phyloP scores from a whole-genome alignment of 2,888 invertebrate species.

The Aphelenchoides bicaudatus region DNA sequence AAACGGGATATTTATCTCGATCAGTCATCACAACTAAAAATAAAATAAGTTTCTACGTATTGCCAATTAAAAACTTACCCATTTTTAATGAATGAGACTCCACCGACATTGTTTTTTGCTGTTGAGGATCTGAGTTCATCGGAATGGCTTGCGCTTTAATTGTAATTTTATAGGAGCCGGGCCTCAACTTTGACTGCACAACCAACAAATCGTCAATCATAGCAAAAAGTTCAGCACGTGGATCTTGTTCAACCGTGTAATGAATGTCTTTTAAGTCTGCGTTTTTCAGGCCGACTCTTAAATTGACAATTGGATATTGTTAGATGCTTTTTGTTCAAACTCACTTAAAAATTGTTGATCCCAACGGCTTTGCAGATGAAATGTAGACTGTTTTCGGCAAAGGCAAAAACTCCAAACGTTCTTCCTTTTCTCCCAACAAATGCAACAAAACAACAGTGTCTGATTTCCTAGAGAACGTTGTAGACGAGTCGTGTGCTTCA shows the following conservation, averaged over 20 bases:
- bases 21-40: constrained; percentile 56
- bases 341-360: constrained; percentile 44
- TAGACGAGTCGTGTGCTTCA: constrained; percentile 46
- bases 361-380: constrained; percentile 50
- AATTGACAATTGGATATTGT: no score
- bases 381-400: constrained; percentile 55
- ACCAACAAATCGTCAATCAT: constrained; percentile 30
- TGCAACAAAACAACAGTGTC: constrained; percentile 37
- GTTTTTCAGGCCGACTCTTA: constrained; percentile 35
- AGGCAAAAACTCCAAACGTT: constrained; percentile 45
- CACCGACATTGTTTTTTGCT: constrained; percentile 4
- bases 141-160: constrained; percentile 29
- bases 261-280: constrained; percentile 31
- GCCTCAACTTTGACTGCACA: constrained; percentile 21
- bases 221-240: constrained; percentile 22
- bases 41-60: constrained; percentile 36
- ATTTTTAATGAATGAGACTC: constrained; percentile 17
- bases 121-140: constrained; percentile 3
- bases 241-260: constrained; percentile 25
- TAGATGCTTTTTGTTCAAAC: neutral
- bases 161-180: constrained; percentile 28
- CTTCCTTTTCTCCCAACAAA: constrained; percentile 23
- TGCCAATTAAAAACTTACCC: no score
- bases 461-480: constrained; percentile 31
- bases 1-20: constrained; percentile 57